A percentile compares a stretch with the other conserved stretches of the same genome.
Conservation (phyloP, 2,888 invertebrate genomes). For the Limnephilus marmoratus region DNA sequence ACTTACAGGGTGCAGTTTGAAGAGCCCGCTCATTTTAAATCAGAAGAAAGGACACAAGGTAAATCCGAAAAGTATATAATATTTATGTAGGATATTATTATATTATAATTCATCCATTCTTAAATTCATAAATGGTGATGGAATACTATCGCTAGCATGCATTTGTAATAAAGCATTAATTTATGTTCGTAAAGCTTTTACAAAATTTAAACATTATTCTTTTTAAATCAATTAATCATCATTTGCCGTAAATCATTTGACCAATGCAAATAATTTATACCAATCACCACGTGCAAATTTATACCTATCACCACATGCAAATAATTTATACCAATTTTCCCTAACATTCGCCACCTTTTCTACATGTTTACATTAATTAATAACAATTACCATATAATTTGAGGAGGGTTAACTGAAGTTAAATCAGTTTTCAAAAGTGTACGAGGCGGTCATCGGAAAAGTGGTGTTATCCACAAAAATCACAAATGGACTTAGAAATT, state of each 20-base stretch:
- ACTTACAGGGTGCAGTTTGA: constrained; percentile 5
- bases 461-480: too few relatives aligned
- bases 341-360: background rate
- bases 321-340: background rate
- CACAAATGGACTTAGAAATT: too few relatives aligned
- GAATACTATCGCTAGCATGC: background rate
- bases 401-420: background rate
- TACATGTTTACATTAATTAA: background rate
- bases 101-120: background rate
- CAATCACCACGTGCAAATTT: background rate
- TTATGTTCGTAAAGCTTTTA: background rate
- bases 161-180: background rate
- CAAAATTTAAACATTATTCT: background rate
- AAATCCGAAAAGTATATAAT: background rate
- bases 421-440: too few relatives aligned
- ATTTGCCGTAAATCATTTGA: background rate
- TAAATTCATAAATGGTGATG: background rate
- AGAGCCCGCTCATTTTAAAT: background rate
- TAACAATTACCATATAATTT: background rate
- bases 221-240: background rate
- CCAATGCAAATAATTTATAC: background rate
- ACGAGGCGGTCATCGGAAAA: too few relatives aligned
- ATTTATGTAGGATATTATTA: background rate
- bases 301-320: background rate
- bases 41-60: background rate